A percentile compares a stretch with the other conserved stretches of the same genome.
Evolutionary conservation across 2,888 invertebrate species (phyloP).

Genomic region (Onthophagus sagittarius): DNA sequence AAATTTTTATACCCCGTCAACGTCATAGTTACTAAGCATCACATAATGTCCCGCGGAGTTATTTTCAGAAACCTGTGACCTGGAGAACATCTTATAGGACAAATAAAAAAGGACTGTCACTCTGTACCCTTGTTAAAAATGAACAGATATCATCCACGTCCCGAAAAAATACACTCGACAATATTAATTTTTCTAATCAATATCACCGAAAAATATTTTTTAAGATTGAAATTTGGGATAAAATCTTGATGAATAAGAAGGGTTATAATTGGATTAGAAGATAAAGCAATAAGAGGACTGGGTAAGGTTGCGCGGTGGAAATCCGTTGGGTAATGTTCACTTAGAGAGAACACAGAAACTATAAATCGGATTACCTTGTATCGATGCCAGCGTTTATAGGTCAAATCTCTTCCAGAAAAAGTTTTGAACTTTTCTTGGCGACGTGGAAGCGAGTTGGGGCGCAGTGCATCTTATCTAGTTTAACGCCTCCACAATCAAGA

Average conservation of each 20-base stretch:
- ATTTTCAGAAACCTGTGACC: background rate
- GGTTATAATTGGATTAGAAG: background rate
- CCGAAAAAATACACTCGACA: too few relatives aligned
- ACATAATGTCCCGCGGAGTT: background rate
- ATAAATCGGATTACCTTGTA: constrained; percentile 22
- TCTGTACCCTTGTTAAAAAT: background rate
- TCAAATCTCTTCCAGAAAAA: constrained; percentile 9
- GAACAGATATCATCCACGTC: background rate
- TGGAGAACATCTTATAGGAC: background rate
- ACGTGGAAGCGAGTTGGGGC: background rate
- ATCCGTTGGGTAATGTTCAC: background rate
- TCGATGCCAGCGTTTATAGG: constrained; percentile 22
- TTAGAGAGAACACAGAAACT: constrained; percentile 11
- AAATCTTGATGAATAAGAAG: background rate
- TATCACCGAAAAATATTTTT: too few relatives aligned
- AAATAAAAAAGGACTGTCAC: background rate
- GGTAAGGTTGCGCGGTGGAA: background rate
- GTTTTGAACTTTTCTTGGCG: background rate
- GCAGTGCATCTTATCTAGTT: background rate
- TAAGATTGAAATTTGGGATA: background rate
- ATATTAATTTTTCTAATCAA: too few relatives aligned
- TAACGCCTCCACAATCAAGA: background rate
- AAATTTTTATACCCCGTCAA: background rate
- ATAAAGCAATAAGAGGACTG: background rate
- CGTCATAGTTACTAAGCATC: background rate